phyloP scores from a whole-genome alignment of 2,888 invertebrate genomes.

The Hypsopygia costalis region DNA sequence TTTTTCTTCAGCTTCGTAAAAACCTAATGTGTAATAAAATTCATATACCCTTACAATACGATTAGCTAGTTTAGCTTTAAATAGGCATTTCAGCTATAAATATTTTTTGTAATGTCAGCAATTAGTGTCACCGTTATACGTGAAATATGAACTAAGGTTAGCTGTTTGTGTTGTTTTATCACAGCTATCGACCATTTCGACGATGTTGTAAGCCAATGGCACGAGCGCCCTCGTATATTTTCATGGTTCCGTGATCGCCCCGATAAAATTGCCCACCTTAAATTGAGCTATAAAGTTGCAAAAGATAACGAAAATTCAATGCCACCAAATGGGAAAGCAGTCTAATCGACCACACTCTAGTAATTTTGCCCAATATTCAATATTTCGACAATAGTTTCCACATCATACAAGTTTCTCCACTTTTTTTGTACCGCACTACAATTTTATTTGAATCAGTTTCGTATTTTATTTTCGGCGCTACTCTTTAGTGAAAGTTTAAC shows the following conservation, averaged over 20 bases:
- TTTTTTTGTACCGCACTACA: too few relatives aligned
- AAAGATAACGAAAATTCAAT: slow-evolving; percentile 57
- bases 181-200: slow-evolving; percentile 31
- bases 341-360: slow-evolving; percentile 34
- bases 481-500: not conserved
- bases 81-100: not conserved
- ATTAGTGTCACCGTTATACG: slow-evolving; percentile 11
- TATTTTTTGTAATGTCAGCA: slow-evolving; percentile 10
- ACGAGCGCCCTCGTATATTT: slow-evolving; percentile 38
- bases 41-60: too few relatives aligned
- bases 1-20: too few relatives aligned
- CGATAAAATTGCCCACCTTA: slow-evolving; percentile 43
- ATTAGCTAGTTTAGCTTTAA: not conserved
- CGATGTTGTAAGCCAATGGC: slow-evolving; percentile 29
- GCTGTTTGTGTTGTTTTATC: slow-evolving; percentile 18
- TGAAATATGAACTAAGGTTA: slow-evolving; percentile 16
- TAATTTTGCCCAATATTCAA: slow-evolving; percentile 38
- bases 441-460: not conserved
- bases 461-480: not conserved
- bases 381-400: slow-evolving; percentile 46
- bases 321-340: slow-evolving; percentile 54
- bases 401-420: slow-evolving; percentile 11
- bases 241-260: slow-evolving; percentile 55
- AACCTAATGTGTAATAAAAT: too few relatives aligned
- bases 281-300: slow-evolving; percentile 45